Base-by-base conservation (phyloP, 2,797 vertebrate genomes). In the Crenichthys baileyi region DNA sequence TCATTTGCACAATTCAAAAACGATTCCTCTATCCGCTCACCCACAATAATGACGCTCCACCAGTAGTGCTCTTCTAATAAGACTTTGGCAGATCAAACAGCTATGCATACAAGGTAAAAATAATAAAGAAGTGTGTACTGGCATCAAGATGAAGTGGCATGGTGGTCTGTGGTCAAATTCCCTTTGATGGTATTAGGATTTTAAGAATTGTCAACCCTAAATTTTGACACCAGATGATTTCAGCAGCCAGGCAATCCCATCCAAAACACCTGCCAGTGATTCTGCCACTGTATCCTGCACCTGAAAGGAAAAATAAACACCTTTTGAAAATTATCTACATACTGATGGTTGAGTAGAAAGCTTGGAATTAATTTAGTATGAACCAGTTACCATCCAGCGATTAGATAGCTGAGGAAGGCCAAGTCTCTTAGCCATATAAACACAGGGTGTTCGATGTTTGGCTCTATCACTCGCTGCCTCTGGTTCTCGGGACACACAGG, bases 211-310 rank as follows among this genome's bases (percentile, higher is more conserved):
- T 63, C 72, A 78, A 18, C 41, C 73, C 22, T 78, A 88, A 11
- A 93, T 39, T 78, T 91, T 93, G 67, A 95, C 86, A 61, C 95
- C 96, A 73, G 92, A 94, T 90, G 96, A 95, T 90, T 93, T 96
- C 79, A 99, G 93, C 79, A 99, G 91, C 97, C 98, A 99, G 24
- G 96, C 93, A 82, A 98, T 95, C 53, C 97, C 97, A 83, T 93
- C 96, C 80, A 96, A 84, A 85, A 99, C 94, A 24, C 98, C 97
- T 15, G 84, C 86, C 31, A 99, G 92, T 31, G 96, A 96, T 85
- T 96, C 96, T 79, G 95, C 96, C 31, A 96, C 96, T 3, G 93
- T 94, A 70, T 99, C 96, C 82, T 98, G 97, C n/a, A 98, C 95
- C 97, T 98, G 89, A 53, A 77, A 20, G 78, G 5, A 73, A 18